Conservation (phyloP, 2,113 vertebrate genomes). For the Pitta sordida region DNA sequence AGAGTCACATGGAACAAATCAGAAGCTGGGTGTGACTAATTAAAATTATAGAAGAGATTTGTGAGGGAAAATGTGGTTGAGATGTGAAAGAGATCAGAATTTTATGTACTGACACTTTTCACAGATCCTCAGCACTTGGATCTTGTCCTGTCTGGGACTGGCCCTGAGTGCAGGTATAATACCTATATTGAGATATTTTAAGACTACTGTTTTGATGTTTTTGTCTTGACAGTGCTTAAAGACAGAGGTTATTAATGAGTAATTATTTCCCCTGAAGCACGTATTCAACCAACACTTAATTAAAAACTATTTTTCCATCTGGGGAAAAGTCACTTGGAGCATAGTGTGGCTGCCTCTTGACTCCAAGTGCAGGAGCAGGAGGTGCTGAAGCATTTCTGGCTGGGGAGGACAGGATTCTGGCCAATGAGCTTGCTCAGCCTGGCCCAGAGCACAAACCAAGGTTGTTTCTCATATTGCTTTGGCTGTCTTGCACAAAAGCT, state of each 20-base stretch:
- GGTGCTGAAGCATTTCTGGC: not conserved
- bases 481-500: not conserved
- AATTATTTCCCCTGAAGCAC: not conserved
- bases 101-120: not conserved
- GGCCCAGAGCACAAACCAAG: not conserved
- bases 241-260: not conserved
- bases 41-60: not conserved
- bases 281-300: not conserved
- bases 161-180: fast-evolving
- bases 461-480: not conserved
- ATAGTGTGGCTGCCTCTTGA: not conserved
- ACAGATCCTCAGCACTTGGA: not conserved
- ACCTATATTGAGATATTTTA: not conserved
- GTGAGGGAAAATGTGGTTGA: not conserved
- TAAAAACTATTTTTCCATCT: not conserved
- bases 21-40: not conserved
- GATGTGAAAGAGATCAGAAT: not conserved
- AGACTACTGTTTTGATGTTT: not conserved
- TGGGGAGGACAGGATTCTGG: fast-evolving
- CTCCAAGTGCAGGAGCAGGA: not conserved
- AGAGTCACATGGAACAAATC: not conserved
- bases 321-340: not conserved
- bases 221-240: not conserved
- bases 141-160: not conserved
- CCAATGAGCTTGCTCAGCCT: not conserved